phyloP scores from a whole-genome alignment of 2,797 vertebrate genomes.

The Bradypodion ventrale region DNA sequence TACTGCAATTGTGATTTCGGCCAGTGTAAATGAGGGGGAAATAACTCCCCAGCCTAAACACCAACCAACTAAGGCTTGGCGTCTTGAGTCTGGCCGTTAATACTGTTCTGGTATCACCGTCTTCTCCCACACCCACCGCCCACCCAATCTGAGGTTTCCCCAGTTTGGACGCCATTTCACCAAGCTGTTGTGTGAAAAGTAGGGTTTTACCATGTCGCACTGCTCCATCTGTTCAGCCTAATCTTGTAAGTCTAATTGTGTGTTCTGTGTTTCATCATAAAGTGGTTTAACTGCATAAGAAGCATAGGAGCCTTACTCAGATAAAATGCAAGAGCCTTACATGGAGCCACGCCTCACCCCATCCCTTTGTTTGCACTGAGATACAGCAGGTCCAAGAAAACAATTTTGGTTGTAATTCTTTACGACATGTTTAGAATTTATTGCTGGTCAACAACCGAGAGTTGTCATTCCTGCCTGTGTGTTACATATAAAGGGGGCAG shows the following conservation, averaged over 20 bases:
- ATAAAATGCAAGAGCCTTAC: neutral
- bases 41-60: too few relatives aligned
- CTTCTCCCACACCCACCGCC: neutral
- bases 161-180: neutral
- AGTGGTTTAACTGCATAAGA: neutral
- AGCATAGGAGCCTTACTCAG: neutral
- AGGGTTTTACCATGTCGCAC: neutral
- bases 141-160: neutral
- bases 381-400: neutral
- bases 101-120: neutral
- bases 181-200: neutral
- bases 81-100: neutral
- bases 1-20: too few relatives aligned
- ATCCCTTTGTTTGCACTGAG: neutral
- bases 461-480: too few relatives aligned
- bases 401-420: neutral
- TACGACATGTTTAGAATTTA: too few relatives aligned
- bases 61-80: neutral
- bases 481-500: too few relatives aligned
- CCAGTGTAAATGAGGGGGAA: neutral
- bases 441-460: constrained; percentile 13
- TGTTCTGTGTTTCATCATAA: neutral
- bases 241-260: neutral
- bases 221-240: neutral
- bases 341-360: neutral